Base-by-base conservation (phyloP, 1,140 invertebrate species). In the Brachystomella parvula region DNA sequence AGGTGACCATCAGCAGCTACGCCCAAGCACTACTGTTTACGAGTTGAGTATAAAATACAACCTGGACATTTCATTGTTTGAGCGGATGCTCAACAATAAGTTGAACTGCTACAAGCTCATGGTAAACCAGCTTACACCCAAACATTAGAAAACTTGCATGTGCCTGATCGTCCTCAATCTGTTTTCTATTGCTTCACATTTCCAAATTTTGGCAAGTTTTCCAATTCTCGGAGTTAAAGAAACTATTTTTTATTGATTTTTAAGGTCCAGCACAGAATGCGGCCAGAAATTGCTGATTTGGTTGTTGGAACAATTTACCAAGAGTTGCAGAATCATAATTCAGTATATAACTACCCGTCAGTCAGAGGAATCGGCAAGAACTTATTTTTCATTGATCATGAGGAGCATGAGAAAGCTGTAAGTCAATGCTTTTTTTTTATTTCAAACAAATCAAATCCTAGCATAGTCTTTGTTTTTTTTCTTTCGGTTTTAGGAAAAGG, bases 1-100 rank as follows among this genome's bases (percentile, higher is more conserved):
- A 65, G 83, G 83, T 61, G 90, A 93, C 76, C 88, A 89, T 77
- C 81, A 86, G 72, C 88, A 90, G 75, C 75, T 90, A 44, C 81
- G 85, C 65, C 88, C 88, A 0, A 82, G 78, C 24, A 83, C 84
- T 2, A 81, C 85, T 12, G 81, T 82, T 59, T 83, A 83, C 74
- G 74, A 78, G 47, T 75, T 88, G 47, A 83, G 82, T 29, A 81
- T 76, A 65, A 72, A 84, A 57, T 84, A 80, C 72, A 78, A 84
- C 53, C 76, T 88, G 26, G 84, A 88, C 59, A 81, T 89, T 39
- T 89, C 87, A 1, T 77, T 90, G 31, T 89, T 69, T 44, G 68
- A 70, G 32, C 24, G 71, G 15, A 44, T 72, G 49, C 35, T 72
- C n/a, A 66, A 65, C 2, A 72, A 72, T 30, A 28, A 61, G 2